A percentile compares a stretch with the other conserved stretches of the same genome.
Conservation (phyloP, 2,888 invertebrate genomes). For the Cerastoderma edule region DNA sequence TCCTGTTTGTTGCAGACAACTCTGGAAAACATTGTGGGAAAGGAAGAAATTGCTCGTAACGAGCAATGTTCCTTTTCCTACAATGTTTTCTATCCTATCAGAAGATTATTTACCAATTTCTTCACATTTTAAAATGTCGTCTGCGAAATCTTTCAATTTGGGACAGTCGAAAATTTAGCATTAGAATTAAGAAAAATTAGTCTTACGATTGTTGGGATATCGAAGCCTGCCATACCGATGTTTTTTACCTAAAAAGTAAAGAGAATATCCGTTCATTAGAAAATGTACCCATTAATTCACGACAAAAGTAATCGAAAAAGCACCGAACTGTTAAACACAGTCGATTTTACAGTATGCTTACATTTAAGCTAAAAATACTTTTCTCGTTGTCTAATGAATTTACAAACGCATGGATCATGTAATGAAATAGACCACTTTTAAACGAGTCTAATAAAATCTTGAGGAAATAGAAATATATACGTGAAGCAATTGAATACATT, state of each 20-base stretch:
- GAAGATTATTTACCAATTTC: not conserved
- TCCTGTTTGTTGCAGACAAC: too few species aligned
- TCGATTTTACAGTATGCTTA: not conserved
- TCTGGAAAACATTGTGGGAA: too few species aligned
- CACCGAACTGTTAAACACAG: not conserved
- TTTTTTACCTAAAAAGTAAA: slow-evolving; percentile 42
- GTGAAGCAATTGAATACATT: too few species aligned
- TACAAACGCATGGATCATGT: not conserved
- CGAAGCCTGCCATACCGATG: slow-evolving; percentile 43
- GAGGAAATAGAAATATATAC: too few species aligned
- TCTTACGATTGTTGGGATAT: slow-evolving; percentile 26
- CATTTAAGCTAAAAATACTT: not conserved
- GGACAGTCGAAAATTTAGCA: not conserved
- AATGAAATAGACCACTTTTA: too few species aligned
- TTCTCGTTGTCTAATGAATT: not conserved
- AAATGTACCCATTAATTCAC: not conserved
- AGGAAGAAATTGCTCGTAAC: too few species aligned
- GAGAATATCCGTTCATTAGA: not conserved
- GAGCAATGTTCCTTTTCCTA: too few species aligned
- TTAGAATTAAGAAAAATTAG: not conserved
- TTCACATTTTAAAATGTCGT: not conserved
- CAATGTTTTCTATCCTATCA: too few species aligned
- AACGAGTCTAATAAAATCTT: too few species aligned
- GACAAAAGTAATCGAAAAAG: not conserved
- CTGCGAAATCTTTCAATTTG: not conserved